Evolutionary conservation across 2,113 vertebrate genomes (phyloP).

Genomic region (Colistium nudipinnis): DNA sequence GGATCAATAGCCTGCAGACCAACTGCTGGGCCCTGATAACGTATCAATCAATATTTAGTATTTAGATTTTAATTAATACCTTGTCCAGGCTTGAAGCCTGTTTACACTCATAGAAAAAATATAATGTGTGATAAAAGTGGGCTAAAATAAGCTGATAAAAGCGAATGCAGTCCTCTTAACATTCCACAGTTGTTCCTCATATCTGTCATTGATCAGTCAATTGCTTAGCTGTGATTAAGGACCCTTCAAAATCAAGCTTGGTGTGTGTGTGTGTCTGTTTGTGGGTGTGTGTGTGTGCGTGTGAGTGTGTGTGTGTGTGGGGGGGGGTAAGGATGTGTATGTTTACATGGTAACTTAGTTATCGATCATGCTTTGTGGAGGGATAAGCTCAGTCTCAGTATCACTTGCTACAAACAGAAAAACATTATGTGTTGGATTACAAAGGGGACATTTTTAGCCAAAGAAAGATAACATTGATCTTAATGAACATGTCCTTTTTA

Average conservation of each 20-base stretch:
- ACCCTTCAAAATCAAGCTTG: constrained; percentile 82
- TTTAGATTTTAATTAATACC: constrained; percentile 99
- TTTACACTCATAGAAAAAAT: constrained; percentile 96
- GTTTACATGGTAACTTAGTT: constrained; percentile 59
- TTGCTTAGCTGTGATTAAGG: constrained; percentile 87
- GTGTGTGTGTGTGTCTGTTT: constrained; percentile 58
- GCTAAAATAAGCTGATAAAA: constrained; percentile 67
- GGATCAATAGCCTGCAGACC: constrained; percentile 94
- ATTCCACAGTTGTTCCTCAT: constrained; percentile 90
- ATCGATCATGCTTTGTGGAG: constrained; percentile 55
- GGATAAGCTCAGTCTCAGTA: constrained; percentile 46
- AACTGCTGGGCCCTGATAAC: constrained; percentile 98
- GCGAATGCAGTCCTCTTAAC: constrained; percentile 77
- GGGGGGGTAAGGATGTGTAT: constrained; percentile 45
- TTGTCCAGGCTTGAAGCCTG: constrained; percentile 82
- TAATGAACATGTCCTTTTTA: background rate
- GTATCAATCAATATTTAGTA: constrained; percentile 99
- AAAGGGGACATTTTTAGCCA: background rate
- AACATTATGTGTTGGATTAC: constrained; percentile 21
- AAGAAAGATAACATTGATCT: constrained; percentile 7
- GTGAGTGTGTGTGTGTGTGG: constrained; percentile 43
- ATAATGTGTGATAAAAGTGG: constrained; percentile 94
- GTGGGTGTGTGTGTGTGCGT: constrained; percentile 49
- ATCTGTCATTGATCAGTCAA: constrained; percentile 94
- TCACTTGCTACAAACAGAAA: constrained; percentile 42